A percentile compares a stretch with the other conserved stretches of the same genome.
These are phyloP conservation scores for Ctenosaura bakeri DNA, from an alignment of 2,797 vertebrate species.

Conservation along the genomic window DNA sequence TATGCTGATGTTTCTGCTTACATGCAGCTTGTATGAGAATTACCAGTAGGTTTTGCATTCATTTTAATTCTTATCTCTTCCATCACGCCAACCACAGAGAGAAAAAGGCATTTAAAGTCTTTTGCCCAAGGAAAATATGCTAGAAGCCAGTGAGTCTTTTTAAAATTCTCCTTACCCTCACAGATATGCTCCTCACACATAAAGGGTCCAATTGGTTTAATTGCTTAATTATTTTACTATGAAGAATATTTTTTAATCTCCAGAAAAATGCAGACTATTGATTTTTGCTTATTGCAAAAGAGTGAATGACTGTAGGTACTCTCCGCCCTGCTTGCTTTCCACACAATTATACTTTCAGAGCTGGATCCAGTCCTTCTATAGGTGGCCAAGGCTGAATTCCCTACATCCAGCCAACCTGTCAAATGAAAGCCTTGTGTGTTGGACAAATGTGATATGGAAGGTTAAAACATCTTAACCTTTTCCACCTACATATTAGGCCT, in stretches of 20 bases:
- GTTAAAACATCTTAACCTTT: conserved; percentile 74
- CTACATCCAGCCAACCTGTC: conserved; percentile 78
- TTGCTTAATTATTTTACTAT: conserved; percentile 59
- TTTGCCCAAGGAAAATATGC: conserved; percentile 31
- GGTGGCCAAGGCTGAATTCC: conserved; percentile 76
- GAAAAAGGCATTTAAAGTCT: conserved; percentile 56
- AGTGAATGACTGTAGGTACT: conserved; percentile 50
- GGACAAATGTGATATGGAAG: conserved; percentile 68
- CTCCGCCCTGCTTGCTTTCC: not conserved
- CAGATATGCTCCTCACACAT: conserved; percentile 9
- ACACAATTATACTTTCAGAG: conserved; percentile 72
- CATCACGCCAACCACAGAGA: conserved; percentile 39
- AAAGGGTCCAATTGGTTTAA: conserved; percentile 4
- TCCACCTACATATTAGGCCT: conserved; percentile 69
- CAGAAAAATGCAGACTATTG: conserved; percentile 49
- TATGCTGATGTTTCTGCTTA: conserved; percentile 81
- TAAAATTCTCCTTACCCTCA: not conserved
- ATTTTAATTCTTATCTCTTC: conserved; percentile 68
- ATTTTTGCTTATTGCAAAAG: conserved; percentile 37
- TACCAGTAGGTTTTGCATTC: conserved; percentile 69
- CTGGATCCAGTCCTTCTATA: conserved; percentile 65
- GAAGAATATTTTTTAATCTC: conserved; percentile 39
- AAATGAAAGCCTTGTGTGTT: conserved; percentile 69
- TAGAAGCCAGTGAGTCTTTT: conserved; percentile 1
- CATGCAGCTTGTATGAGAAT: conserved; percentile 69